Conservation (phyloP, 2,113 vertebrate species). For the Hipposideros armiger region DNA sequence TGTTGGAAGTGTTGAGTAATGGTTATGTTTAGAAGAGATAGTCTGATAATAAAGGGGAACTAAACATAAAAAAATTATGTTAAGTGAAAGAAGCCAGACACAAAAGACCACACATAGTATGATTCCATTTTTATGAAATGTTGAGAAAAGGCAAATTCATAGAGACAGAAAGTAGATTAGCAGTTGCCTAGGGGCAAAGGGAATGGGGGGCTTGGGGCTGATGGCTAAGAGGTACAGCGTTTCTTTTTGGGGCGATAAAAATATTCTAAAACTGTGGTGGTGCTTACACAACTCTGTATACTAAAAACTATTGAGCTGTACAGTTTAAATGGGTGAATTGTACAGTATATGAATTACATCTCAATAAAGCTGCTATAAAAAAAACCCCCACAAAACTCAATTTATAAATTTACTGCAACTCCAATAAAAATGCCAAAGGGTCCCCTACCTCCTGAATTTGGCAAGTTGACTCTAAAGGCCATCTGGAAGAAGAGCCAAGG, state of each 20-base stretch:
- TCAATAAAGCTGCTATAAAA: neutral
- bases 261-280: neutral
- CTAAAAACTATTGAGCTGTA: neutral
- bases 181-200: neutral
- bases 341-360: neutral
- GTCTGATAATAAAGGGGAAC: neutral
- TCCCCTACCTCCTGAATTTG: neutral
- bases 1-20: neutral
- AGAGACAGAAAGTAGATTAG: neutral
- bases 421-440: constrained; percentile 10
- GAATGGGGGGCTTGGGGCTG: too few species aligned
- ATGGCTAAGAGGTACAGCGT: neutral
- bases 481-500: neutral
- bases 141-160: neutral
- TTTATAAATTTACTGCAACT: neutral
- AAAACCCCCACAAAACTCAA: neutral
- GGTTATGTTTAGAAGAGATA: neutral
- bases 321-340: neutral
- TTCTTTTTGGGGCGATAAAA: neutral
- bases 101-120: neutral
- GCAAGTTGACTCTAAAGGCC: neutral
- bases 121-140: too few species aligned
- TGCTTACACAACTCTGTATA: neutral
- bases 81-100: neutral
- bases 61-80: neutral